Conservation (phyloP, 2,888 invertebrate genomes). For the Malacosoma neustria region DNA sequence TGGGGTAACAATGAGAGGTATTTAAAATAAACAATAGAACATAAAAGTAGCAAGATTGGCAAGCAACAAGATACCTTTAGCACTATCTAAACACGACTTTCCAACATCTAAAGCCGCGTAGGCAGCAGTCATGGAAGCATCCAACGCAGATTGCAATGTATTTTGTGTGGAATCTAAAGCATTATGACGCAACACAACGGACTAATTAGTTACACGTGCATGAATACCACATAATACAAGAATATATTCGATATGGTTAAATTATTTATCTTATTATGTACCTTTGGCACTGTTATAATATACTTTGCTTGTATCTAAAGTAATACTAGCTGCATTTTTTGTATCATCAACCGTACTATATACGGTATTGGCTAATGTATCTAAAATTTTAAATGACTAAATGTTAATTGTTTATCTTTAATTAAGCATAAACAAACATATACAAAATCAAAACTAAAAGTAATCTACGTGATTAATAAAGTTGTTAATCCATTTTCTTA, state of each 20-base stretch:
- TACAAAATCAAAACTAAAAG: neutral
- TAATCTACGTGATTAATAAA: neutral
- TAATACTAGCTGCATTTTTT: slow-evolving; percentile 36
- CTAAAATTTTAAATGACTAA: slow-evolving; percentile 24
- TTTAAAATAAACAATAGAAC: slow-evolving; percentile 2
- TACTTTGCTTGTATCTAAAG: slow-evolving; percentile 38
- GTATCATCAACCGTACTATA: slow-evolving; percentile 37
- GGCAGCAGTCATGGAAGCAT: slow-evolving; percentile 33
- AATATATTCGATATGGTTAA: no score
- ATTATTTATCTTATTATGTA: slow-evolving; percentile 18
- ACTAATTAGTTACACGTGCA: slow-evolving; percentile 9
- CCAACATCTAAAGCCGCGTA: slow-evolving; percentile 43
- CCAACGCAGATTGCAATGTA: slow-evolving; percentile 37
- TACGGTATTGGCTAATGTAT: slow-evolving; percentile 35
- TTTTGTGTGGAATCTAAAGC: slow-evolving; percentile 46
- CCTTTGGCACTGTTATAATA: slow-evolving; percentile 50
- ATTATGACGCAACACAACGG: slow-evolving; percentile 22
- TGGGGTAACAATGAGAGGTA: slow-evolving; percentile 15
- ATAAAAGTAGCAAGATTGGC: neutral
- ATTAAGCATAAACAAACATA: slow-evolving; percentile 7
- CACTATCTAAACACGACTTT: slow-evolving; percentile 41
- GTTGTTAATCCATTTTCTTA: no score
- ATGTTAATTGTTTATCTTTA: slow-evolving; percentile 4
- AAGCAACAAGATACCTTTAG: slow-evolving; percentile 27
- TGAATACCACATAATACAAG: slow-evolving; percentile 12